Percentiles rank a stretch among this genome's conserved stretches.
Conservation (phyloP, 1,140 invertebrate species). For the Zaprionus gabonicus region DNA sequence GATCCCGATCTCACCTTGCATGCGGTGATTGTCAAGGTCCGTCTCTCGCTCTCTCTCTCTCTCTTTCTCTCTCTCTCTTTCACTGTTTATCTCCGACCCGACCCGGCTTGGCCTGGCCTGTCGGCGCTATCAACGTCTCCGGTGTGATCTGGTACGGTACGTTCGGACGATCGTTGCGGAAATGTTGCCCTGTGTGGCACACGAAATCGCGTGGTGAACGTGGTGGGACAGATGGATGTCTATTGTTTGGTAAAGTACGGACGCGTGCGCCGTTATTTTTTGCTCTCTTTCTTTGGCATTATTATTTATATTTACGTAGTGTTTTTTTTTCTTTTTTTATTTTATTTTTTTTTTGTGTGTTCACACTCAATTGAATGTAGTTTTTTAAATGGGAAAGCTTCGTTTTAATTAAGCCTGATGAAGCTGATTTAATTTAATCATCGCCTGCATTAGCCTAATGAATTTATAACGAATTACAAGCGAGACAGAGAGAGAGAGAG, state of each 20-base stretch:
- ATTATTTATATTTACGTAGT: constrained; percentile 39
- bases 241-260: constrained; percentile 65
- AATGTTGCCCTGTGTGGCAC: constrained; percentile 40
- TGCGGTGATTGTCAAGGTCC: constrained; percentile 70
- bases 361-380: constrained; percentile 76
- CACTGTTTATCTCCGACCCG: background rate
- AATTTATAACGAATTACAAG: constrained; percentile 64
- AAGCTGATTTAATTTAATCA: constrained; percentile 83
- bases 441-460: constrained; percentile 72
- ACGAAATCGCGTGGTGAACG: constrained; percentile 47
- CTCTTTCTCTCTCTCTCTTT: background rate
- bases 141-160: background rate
- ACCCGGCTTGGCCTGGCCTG: background rate
- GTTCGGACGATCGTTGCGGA: constrained; percentile 23
- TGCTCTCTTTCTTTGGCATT: constrained; percentile 29
- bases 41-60: background rate
- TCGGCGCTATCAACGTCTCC: constrained; percentile 1
- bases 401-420: constrained; percentile 79
- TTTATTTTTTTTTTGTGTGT: constrained; percentile 33
- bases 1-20: constrained; percentile 65
- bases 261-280: constrained; percentile 59
- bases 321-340: constrained; percentile 30
- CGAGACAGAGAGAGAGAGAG: background rate
- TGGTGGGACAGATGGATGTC: constrained; percentile 28
- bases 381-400: constrained; percentile 76